Evolutionary conservation across 2,113 vertebrate genomes (phyloP).

Genomic region (Oxyruncus cristatus): DNA sequence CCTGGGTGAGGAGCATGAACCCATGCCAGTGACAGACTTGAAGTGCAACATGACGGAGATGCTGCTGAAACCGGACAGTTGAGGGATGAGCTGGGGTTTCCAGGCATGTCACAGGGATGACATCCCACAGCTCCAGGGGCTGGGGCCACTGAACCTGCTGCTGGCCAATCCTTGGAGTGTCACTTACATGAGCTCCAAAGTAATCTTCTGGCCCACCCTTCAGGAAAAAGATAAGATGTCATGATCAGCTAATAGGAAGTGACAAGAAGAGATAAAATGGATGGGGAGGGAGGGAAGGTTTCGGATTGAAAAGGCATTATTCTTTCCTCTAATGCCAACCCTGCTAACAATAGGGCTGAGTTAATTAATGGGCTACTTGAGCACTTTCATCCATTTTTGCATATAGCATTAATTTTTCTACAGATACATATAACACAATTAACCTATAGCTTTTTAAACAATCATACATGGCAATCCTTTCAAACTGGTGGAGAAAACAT

Average conservation of each 20-base stretch:
- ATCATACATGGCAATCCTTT: slow-evolving; percentile 6
- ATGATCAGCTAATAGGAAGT: slow-evolving; percentile 80
- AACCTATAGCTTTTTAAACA: slow-evolving; percentile 59
- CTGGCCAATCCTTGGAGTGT: slow-evolving; percentile 75
- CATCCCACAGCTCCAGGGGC: slow-evolving; percentile 57
- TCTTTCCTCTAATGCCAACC: slow-evolving; percentile 67
- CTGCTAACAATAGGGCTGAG: slow-evolving; percentile 61
- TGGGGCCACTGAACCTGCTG: slow-evolving; percentile 53
- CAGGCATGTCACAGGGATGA: slow-evolving; percentile 70
- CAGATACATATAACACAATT: slow-evolving; percentile 60
- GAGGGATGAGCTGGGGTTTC: slow-evolving; percentile 58
- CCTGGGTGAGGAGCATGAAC: background rate
- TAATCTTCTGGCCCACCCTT: slow-evolving; percentile 77
- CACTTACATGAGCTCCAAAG: slow-evolving; percentile 81
- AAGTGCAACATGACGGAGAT: slow-evolving; percentile 47
- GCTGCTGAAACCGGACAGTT: slow-evolving; percentile 54
- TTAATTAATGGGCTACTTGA: slow-evolving; percentile 70
- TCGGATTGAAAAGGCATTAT: slow-evolving; percentile 65
- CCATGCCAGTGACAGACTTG: slow-evolving; percentile 31
- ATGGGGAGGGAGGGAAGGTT: slow-evolving; percentile 68
- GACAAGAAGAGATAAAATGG: slow-evolving; percentile 77
- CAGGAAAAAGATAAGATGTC: slow-evolving; percentile 80
- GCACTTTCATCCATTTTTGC: slow-evolving; percentile 61
- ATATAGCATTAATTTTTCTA: slow-evolving; percentile 61
- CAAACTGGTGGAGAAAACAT: background rate